Conservation (phyloP, 2,113 vertebrate genomes). For the Antechinus flavipes region DNA sequence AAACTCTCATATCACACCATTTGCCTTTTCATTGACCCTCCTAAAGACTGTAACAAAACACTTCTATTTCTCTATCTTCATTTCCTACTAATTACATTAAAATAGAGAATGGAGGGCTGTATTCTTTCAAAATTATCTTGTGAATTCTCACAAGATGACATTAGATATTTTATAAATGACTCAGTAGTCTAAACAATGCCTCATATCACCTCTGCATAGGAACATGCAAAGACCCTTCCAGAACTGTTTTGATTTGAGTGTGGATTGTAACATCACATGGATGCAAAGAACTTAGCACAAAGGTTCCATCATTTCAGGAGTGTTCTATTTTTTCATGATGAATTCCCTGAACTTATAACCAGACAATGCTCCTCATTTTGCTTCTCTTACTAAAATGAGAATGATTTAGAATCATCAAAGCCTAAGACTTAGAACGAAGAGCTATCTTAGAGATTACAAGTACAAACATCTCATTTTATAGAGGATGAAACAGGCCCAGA, state of each 20-base stretch:
- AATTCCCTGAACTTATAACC: rapidly evolving
- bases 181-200: neutral
- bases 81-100: rapidly evolving
- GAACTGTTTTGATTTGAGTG: neutral
- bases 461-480: neutral
- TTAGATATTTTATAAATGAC: neutral
- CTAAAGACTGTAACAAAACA: neutral
- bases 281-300: neutral
- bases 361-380: neutral
- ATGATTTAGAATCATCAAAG: neutral
- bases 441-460: neutral
- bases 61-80: neutral
- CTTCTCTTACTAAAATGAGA: neutral
- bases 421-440: neutral
- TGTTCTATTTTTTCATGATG: rapidly evolving
- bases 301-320: too few species aligned
- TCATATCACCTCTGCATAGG: neutral
- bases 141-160: too few species aligned
- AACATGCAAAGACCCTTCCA: neutral
- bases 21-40: neutral
- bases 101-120: neutral
- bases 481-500: neutral
- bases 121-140: rapidly evolving
- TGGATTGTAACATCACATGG: neutral
- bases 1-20: neutral